A percentile compares a stretch with the other conserved stretches of the same genome.
Evolutionary conservation across 2,113 vertebrate species (phyloP).

Genomic region (Symphodus melops): DNA sequence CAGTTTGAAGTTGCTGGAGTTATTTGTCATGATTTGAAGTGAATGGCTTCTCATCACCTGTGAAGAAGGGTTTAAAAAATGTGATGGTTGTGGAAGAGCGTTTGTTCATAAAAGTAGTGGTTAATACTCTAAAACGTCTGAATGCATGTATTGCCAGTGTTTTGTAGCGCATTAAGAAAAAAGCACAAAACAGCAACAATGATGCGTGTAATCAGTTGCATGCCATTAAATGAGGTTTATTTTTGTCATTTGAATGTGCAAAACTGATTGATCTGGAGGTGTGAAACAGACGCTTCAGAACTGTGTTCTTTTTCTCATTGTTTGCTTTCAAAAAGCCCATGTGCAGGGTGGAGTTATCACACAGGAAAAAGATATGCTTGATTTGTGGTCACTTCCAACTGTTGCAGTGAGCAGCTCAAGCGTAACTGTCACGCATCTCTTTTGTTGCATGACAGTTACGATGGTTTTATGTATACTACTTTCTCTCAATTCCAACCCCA

Average conservation of each 20-base stretch:
- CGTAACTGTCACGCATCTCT: too few relatives aligned
- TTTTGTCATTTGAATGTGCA: too few relatives aligned
- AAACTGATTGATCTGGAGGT: slow-evolving; percentile 7
- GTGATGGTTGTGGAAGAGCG: background rate
- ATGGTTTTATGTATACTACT: too few relatives aligned
- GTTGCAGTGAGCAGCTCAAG: fast-evolving
- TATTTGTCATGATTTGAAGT: slow-evolving; percentile 49
- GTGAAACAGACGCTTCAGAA: slow-evolving; percentile 8
- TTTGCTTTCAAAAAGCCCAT: background rate
- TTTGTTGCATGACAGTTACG: too few relatives aligned
- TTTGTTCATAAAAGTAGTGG: background rate
- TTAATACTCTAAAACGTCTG: too few relatives aligned
- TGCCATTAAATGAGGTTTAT: too few relatives aligned
- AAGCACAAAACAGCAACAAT: too few relatives aligned
- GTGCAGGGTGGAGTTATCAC: slow-evolving; percentile 45
- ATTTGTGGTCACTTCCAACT: slow-evolving; percentile 38
- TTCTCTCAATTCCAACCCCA: too few relatives aligned
- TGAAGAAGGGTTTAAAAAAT: background rate
- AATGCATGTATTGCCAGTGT: background rate
- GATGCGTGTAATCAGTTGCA: too few relatives aligned
- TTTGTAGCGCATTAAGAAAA: background rate
- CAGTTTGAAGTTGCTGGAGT: slow-evolving; percentile 63
- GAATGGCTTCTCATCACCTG: slow-evolving; percentile 22
- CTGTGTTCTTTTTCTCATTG: background rate
- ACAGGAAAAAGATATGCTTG: slow-evolving; percentile 62